Evolutionary conservation across 2,888 invertebrate species (phyloP).

Genomic region (Hydroisotoma schaefferi): DNA sequence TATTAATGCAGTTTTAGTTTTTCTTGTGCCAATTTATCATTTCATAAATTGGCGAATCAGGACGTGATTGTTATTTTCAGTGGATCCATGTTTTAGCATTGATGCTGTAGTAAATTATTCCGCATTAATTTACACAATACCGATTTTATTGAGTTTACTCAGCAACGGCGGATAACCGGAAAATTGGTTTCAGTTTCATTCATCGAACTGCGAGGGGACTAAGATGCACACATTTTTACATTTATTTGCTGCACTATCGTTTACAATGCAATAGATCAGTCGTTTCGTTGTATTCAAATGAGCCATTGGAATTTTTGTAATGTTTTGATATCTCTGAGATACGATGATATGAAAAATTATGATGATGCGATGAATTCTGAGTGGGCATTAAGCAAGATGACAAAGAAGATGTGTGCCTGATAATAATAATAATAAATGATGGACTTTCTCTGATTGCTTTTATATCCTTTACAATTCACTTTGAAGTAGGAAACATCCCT

Average conservation of each 20-base stretch:
- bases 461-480: neutral
- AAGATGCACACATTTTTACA: neutral
- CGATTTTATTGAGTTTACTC: too few species aligned
- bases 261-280: neutral
- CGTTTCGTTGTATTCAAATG: neutral
- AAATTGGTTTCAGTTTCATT: too few species aligned
- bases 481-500: too few species aligned
- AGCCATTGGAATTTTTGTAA: conserved; percentile 3
- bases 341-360: conserved; percentile 19
- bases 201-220: too few species aligned
- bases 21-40: too few species aligned
- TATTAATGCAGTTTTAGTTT: too few species aligned
- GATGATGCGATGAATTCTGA: conserved; percentile 19
- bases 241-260: neutral
- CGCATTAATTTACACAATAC: too few species aligned
- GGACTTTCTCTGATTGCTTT: conserved; percentile 17
- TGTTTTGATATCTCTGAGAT: conserved; percentile 15
- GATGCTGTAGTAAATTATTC: too few species aligned
- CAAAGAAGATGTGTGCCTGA: conserved; percentile 20
- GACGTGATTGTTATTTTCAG: too few species aligned
- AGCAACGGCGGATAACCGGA: too few species aligned
- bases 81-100: too few species aligned
- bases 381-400: conserved; percentile 17
- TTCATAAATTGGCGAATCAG: too few species aligned
- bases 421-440: conserved; percentile 16